Conservation (phyloP, 2,888 invertebrate species). For the Polyommatus iphigenia region DNA sequence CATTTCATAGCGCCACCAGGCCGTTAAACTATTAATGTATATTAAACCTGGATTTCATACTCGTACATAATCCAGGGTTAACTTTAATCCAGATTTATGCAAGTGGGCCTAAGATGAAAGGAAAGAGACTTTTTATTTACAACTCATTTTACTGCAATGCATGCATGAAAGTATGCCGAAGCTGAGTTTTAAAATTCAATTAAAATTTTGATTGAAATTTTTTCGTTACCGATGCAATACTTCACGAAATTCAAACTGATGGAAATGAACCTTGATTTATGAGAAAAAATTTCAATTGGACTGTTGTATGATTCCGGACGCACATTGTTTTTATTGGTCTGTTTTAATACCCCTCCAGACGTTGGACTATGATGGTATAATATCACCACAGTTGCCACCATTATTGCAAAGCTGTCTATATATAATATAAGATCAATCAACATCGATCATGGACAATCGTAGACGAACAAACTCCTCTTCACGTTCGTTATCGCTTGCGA, state of each 20-base stretch:
- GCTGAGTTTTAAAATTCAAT: not conserved
- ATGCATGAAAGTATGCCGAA: conserved; percentile 3
- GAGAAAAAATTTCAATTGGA: not conserved
- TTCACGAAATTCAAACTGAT: not conserved
- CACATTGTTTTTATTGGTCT: not conserved
- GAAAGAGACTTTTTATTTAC: not conserved
- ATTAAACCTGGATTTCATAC: too few relatives aligned
- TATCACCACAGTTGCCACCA: too few relatives aligned
- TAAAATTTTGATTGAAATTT: not conserved
- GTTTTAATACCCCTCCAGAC: too few relatives aligned
- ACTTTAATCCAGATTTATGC: not conserved
- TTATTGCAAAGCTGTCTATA: too few relatives aligned
- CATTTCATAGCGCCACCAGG: too few relatives aligned
- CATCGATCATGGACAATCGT: too few relatives aligned
- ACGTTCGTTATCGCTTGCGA: too few relatives aligned
- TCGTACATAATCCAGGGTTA: not conserved
- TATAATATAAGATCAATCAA: too few relatives aligned
- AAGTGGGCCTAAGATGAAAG: not conserved
- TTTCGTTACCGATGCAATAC: not conserved
- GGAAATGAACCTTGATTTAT: conserved; percentile 2
- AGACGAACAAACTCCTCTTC: too few relatives aligned
- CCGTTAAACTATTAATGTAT: too few relatives aligned
- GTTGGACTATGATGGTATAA: too few relatives aligned
- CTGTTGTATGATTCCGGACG: not conserved
- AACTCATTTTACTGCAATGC: not conserved